Evolutionary conservation across 2,888 invertebrate species (phyloP).

Genomic region (Tanaodytes sp.): DNA sequence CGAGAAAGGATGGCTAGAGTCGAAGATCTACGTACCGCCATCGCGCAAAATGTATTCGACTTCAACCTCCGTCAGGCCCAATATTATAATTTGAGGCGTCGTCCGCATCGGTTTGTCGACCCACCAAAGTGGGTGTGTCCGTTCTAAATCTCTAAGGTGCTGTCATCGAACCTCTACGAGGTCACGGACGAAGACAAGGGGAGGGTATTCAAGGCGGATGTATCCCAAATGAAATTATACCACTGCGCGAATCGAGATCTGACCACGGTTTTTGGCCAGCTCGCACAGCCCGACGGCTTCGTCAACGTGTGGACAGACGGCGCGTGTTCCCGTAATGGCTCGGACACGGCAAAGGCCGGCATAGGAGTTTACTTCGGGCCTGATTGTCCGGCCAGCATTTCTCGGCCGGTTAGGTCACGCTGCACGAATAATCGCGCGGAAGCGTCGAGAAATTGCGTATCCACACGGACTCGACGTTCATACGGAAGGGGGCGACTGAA

Average conservation of each 20-base stretch:
- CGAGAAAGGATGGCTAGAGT: background rate
- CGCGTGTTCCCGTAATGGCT: background rate
- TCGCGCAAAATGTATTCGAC: background rate
- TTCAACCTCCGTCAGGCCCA: background rate
- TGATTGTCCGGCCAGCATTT: background rate
- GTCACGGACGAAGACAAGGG: background rate
- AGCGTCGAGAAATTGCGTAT: background rate
- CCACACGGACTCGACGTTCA: conserved; percentile 12
- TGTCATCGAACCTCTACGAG: conserved; percentile 6
- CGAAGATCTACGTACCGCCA: background rate
- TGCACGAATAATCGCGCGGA: conserved; percentile 18
- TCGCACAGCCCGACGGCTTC: background rate
- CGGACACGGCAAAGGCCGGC: background rate
- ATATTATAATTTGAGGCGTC: background rate
- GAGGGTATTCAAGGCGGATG: background rate
- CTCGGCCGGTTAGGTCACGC: background rate
- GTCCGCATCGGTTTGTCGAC: too few relatives aligned
- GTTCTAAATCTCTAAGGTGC: background rate
- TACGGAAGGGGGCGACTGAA: background rate
- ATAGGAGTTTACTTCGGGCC: conserved; percentile 13
- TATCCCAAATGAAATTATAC: conserved; percentile 12
- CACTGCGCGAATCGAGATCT: background rate
- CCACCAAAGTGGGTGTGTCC: too few relatives aligned
- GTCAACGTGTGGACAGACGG: conserved; percentile 14
- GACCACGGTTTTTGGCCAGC: background rate